phyloP scores from a whole-genome alignment of 2,888 invertebrate species.

The Agrotis segetum region DNA sequence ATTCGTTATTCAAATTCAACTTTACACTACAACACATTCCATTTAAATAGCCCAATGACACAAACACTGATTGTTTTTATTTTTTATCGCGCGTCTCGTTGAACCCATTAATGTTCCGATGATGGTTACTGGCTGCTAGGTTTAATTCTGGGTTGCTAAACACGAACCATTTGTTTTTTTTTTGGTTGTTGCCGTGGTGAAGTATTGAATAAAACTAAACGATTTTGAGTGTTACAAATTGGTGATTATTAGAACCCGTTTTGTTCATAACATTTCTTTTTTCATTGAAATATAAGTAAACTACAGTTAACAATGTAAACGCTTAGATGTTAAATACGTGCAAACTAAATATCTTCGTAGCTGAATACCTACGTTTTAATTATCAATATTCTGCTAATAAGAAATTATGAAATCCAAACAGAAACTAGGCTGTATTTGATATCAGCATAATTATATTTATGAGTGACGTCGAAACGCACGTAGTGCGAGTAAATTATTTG shows the following conservation, averaged over 20 bases:
- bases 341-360: constrained; percentile 3
- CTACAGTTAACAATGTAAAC: not conserved
- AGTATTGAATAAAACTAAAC: not conserved
- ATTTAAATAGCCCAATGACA: constrained; percentile 56
- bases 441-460: constrained; percentile 39
- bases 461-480: constrained; percentile 43
- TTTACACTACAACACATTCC: constrained; percentile 47
- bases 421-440: constrained; percentile 39
- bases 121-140: constrained; percentile 3
- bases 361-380: constrained; percentile 26
- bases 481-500: constrained; percentile 25
- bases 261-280: no score
- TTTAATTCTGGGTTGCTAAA: not conserved
- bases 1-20: constrained; percentile 51
- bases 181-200: not conserved
- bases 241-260: not conserved
- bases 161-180: not conserved
- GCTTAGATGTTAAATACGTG: constrained; percentile 23
- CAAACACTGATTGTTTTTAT: constrained; percentile 47
- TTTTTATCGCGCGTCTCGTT: constrained; percentile 41
- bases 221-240: not conserved
- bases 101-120: constrained; percentile 24
- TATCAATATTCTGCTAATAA: constrained; percentile 27
- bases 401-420: constrained; percentile 41
- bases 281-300: not conserved